A percentile compares a stretch with the other conserved stretches of the same genome.
These are phyloP conservation scores for Bergia sp. DNA, from an alignment of 92 coral and sea anemone species.

Conservation along the genomic window DNA sequence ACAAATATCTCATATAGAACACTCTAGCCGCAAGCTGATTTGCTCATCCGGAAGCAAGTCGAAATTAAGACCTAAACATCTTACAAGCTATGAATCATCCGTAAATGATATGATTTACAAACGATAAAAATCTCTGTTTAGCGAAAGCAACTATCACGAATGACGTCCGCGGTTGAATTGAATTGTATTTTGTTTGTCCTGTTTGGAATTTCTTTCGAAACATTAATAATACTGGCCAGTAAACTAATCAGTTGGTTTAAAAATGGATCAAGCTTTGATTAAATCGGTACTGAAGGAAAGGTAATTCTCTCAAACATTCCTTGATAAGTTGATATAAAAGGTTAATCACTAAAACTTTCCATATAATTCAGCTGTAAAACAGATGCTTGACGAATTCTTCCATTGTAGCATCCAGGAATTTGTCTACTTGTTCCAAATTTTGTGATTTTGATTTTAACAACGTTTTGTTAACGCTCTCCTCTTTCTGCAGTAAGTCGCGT, in stretches of 20 bases:
- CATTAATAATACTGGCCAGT: neutral
- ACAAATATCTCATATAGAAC: neutral
- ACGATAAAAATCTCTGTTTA: neutral
- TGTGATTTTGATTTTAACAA: neutral
- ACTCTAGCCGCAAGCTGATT: neutral
- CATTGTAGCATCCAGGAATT: neutral
- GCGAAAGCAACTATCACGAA: neutral
- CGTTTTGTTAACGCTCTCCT: neutral
- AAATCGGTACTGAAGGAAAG: too few relatives aligned
- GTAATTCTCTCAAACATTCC: neutral
- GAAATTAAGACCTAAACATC: too few relatives aligned
- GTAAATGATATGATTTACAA: neutral
- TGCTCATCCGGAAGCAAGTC: neutral
- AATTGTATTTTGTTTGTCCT: neutral
- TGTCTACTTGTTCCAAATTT: neutral
- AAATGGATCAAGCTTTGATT: too few relatives aligned
- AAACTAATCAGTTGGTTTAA: neutral
- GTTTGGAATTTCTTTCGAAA: neutral
- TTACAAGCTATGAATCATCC: too few relatives aligned
- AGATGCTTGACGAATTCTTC: neutral
- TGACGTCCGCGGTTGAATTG: neutral
- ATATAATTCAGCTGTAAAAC: neutral
- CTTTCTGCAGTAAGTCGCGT: neutral
- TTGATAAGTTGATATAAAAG: neutral
- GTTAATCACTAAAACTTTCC: too few relatives aligned